These are phyloP conservation scores for Ginglymostoma cirratum DNA, from an alignment of 2,113 vertebrate genomes.

Conservation along the genomic window DNA sequence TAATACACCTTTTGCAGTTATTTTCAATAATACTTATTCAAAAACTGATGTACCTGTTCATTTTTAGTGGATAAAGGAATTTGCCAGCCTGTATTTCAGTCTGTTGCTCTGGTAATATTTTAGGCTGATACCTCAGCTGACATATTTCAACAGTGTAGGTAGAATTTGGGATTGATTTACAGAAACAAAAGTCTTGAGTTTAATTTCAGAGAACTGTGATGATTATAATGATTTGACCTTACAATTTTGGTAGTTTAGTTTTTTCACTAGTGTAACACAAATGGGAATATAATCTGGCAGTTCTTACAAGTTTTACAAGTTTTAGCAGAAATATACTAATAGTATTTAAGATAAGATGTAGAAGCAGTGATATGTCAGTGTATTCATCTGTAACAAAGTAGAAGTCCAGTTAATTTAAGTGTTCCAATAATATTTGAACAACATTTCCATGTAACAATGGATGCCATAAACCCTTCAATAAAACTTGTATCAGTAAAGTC, in stretches of 20 bases:
- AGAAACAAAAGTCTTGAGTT: not conserved
- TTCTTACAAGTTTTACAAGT: too few relatives aligned
- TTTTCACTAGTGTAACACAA: not conserved
- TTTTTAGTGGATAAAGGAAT: not conserved
- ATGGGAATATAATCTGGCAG: not conserved
- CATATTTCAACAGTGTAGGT: not conserved
- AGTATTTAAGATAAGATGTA: not conserved
- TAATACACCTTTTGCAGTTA: not conserved
- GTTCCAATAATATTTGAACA: not conserved
- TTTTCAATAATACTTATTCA: not conserved
- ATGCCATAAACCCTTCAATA: not conserved
- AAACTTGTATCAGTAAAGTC: not conserved
- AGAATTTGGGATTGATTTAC: not conserved
- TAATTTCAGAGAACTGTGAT: not conserved
- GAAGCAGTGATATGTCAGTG: not conserved
- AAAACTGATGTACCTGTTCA: not conserved
- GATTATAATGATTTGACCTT: not conserved
- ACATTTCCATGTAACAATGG: not conserved
- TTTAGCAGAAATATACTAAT: not conserved
- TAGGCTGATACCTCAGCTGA: not conserved
- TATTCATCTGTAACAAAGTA: not conserved
- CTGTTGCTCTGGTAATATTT: not conserved
- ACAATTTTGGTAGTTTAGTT: not conserved
- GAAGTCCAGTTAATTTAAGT: not conserved
- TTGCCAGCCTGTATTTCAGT: not conserved